Evolutionary conservation across 1,140 invertebrate genomes (phyloP), one percentile per base, ranked within the genome.

Genomic region (Carposina sasakii): DNA sequence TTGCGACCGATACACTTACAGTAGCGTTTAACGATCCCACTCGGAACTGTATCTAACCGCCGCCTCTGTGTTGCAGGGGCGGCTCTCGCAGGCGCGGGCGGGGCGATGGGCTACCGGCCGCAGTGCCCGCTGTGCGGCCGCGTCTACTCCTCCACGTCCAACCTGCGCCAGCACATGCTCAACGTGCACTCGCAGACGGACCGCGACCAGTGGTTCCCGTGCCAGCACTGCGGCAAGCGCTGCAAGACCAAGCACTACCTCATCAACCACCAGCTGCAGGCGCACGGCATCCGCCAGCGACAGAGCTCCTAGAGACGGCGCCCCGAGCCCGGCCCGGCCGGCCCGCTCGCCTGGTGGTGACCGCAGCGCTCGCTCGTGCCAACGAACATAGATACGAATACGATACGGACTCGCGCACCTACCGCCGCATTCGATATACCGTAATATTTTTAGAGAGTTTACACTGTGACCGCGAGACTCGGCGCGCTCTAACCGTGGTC

Each of bases 171-270:
- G 81, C 91, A 92, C 76, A 89, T 92, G 66, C 89, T 90, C 84
- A 91, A 91, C 74, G 90, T 92, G 67, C 90, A 91, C 83, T 89
- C 89, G 61, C 87, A 89, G 76, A 90, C 90, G 52, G 87, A 90
- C 46, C 88, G 89, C 64, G 89, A 91, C 68, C 89, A 90, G 66
- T 91, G 90, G 88, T 89, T 89, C 57, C 87, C 88, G 60, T 92
- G 91, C 81, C 87, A 89, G 76, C 86, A 91, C 58, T 92, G 91
- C 79, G 90, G 90, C 59, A 92, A 91, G 81, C 89, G 89, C 52
- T 91, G 90, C 86, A 92, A 92, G 85, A 92, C 91, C 59, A 91
- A 91, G 76, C 91, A 92, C 74, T 92, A 92, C 70, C 87, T 91
- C 67, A 91, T 91, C 82, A 92, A 91, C 81, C 91, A 92, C 76